Conservation (phyloP, 2,797 vertebrate species). For the Sphenopsis melanotis region DNA sequence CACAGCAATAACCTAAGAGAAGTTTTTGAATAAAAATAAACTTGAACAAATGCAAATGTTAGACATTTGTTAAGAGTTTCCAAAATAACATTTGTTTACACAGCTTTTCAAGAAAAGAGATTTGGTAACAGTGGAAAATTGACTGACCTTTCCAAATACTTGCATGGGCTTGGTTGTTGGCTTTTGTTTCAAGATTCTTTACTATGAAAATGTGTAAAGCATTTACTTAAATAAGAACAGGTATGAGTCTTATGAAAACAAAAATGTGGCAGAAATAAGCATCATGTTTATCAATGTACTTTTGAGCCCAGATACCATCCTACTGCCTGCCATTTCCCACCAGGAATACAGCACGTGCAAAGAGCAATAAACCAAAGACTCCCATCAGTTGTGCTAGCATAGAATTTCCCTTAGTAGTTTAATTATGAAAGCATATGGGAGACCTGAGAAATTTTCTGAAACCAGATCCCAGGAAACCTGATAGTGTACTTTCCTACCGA, state of each 20-base stretch:
- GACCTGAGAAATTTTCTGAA: background rate
- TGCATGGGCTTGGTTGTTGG: background rate
- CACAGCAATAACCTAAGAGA: background rate
- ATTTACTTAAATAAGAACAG: background rate
- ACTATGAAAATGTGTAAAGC: background rate
- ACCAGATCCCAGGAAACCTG: background rate
- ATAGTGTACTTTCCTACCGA: background rate
- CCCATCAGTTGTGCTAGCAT: background rate
- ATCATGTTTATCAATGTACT: background rate
- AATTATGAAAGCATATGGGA: background rate
- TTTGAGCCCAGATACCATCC: background rate
- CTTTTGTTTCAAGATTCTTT: background rate
- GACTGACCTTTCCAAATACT: conserved; percentile 17
- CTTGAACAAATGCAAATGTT: conserved; percentile 3
- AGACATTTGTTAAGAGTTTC: background rate
- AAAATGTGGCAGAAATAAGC: background rate
- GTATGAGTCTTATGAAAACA: background rate
- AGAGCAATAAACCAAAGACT: background rate
- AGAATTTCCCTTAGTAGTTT: background rate
- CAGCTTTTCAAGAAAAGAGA: conserved; percentile 26
- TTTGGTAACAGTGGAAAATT: conserved; percentile 5
- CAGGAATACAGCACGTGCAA: background rate
- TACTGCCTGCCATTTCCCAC: background rate
- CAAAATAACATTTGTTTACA: conserved; percentile 25
- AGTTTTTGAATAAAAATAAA: background rate